Conservation (phyloP, 2,797 vertebrate genomes). For the Acrossocheilus fasciatus region DNA sequence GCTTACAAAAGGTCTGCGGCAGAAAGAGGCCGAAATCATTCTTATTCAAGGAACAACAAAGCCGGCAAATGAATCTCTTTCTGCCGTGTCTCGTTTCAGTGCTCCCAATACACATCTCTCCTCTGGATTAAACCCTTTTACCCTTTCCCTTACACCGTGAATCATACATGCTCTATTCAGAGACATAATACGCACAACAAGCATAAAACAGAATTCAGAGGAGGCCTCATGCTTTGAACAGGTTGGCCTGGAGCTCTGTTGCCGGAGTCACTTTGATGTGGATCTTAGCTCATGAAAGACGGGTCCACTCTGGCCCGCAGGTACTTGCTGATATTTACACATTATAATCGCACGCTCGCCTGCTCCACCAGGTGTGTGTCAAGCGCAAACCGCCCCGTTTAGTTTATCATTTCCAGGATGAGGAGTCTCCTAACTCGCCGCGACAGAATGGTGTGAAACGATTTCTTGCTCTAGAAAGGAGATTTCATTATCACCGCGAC, state of each 20-base stretch:
- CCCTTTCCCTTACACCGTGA: slow-evolving; percentile 62
- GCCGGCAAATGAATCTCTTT: slow-evolving; percentile 75
- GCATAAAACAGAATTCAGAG: slow-evolving; percentile 71
- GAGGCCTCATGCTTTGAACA: slow-evolving; percentile 73
- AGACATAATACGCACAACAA: slow-evolving; percentile 73
- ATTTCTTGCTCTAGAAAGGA: slow-evolving; percentile 72
- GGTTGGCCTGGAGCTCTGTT: slow-evolving; percentile 77
- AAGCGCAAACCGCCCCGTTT: slow-evolving; percentile 64
- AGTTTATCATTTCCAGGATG: slow-evolving; percentile 67
- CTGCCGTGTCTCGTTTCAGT: slow-evolving; percentile 69
- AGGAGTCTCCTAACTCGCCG: slow-evolving; percentile 69
- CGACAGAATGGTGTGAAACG: slow-evolving; percentile 70
- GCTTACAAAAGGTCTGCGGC: slow-evolving; percentile 74
- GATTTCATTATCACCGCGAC: slow-evolving; percentile 72
- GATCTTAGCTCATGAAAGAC: slow-evolving; percentile 77
- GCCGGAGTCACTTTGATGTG: slow-evolving; percentile 78
- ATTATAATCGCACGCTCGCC: slow-evolving; percentile 74
- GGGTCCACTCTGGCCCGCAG: slow-evolving; percentile 74
- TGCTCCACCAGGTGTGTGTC: slow-evolving; percentile 74
- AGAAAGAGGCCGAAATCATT: slow-evolving; percentile 70
- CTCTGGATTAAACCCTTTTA: slow-evolving; percentile 72
- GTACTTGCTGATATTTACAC: slow-evolving; percentile 74
- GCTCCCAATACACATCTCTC: slow-evolving; percentile 63
- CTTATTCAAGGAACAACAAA: slow-evolving; percentile 80
- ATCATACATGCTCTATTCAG: slow-evolving; percentile 67